These are phyloP conservation scores for Atrichornis clamosus DNA, from an alignment of 2,113 vertebrate genomes.

Conservation along the genomic window DNA sequence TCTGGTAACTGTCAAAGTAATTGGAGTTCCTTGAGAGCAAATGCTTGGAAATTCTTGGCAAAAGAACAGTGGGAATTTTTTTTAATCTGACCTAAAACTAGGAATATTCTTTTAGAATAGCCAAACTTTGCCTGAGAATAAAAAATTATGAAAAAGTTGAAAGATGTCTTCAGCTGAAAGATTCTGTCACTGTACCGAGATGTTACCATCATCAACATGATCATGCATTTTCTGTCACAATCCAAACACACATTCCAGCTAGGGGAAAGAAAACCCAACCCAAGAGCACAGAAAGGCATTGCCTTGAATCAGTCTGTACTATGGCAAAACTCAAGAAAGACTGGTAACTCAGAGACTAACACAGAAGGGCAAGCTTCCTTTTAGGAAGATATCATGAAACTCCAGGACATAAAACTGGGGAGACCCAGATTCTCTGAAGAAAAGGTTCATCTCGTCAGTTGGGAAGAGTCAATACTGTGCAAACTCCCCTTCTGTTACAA, in stretches of 20 bases:
- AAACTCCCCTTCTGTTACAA: neutral
- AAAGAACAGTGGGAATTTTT: neutral
- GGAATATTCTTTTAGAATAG: neutral
- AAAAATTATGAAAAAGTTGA: neutral
- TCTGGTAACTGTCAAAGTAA: neutral
- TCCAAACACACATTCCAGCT: neutral
- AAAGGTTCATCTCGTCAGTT: neutral
- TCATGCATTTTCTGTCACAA: neutral
- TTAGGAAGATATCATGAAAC: neutral
- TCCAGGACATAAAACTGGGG: neutral
- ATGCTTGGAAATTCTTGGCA: neutral
- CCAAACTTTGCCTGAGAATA: neutral
- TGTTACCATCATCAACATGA: neutral
- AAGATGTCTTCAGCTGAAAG: neutral
- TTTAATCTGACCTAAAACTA: neutral
- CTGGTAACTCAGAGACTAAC: neutral
- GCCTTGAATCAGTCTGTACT: neutral
- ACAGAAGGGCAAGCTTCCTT: neutral
- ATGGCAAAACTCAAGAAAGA: neutral
- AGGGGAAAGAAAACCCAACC: fast-evolving
- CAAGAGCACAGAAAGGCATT: neutral
- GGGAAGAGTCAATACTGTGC: neutral
- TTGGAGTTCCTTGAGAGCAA: neutral
- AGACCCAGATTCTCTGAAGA: neutral
- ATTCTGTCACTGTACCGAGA: neutral